Evolutionary conservation across 2,888 invertebrate species (phyloP).

Genomic region (Ischnus inquisitorius): DNA sequence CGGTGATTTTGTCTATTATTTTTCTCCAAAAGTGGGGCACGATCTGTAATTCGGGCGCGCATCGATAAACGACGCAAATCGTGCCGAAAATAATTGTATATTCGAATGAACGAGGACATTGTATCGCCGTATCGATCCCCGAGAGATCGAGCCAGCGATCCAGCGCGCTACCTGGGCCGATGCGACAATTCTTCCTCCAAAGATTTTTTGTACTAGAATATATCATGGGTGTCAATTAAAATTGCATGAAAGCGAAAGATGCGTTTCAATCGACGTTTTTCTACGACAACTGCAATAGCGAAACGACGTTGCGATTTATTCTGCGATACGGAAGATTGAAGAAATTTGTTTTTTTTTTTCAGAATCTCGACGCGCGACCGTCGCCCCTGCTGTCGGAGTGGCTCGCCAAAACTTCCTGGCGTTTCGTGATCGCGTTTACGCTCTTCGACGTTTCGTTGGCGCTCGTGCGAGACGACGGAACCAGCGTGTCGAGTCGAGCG

Average conservation of each 20-base stretch:
- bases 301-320: too few relatives aligned
- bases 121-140: background rate
- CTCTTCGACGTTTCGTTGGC: slow-evolving; percentile 83
- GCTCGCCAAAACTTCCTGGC: slow-evolving; percentile 88
- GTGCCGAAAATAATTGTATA: background rate
- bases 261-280: background rate
- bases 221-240: background rate
- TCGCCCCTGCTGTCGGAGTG: slow-evolving; percentile 92
- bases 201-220: slow-evolving; percentile 17
- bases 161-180: background rate
- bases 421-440: slow-evolving; percentile 90
- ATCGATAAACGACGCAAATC: background rate
- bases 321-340: too few relatives aligned
- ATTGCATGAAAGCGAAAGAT: background rate
- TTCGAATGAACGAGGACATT: background rate
- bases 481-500: slow-evolving; percentile 71
- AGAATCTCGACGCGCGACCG: slow-evolving; percentile 89
- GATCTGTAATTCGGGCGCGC: background rate
- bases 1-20: background rate
- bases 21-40: background rate
- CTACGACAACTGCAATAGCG: too few relatives aligned
- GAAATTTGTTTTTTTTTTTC: too few relatives aligned
- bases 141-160: background rate
- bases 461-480: slow-evolving; percentile 72
- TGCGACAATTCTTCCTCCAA: slow-evolving; percentile 13